These are phyloP conservation scores for Phaethon lepturus DNA, from an alignment of 2,113 vertebrate genomes.

Conservation along the genomic window DNA sequence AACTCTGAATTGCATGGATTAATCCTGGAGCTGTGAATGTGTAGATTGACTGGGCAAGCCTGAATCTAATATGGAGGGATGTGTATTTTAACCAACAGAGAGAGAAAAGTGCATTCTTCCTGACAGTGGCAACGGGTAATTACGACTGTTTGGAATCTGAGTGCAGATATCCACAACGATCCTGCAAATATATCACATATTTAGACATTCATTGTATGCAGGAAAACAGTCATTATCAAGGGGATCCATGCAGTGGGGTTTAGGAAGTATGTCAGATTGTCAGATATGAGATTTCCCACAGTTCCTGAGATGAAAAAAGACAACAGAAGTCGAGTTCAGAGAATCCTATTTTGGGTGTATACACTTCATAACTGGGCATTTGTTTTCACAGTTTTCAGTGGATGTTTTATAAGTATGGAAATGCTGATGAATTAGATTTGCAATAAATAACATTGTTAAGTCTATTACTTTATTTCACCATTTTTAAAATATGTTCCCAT, in stretches of 20 bases:
- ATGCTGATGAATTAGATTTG: background rate
- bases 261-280: background rate
- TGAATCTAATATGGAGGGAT: background rate
- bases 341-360: background rate
- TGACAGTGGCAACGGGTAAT: background rate
- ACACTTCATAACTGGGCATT: background rate
- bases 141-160: background rate
- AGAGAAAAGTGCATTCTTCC: background rate
- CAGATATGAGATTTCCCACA: background rate
- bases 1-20: background rate
- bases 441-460: background rate
- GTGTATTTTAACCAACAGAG: background rate
- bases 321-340: background rate
- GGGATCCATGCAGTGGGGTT: background rate
- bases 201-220: background rate
- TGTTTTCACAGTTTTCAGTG: background rate
- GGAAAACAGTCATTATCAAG: background rate
- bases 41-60: background rate
- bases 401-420: background rate
- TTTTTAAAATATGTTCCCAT: background rate
- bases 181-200: background rate
- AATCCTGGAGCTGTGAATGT: background rate
- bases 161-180: background rate
- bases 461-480: background rate
- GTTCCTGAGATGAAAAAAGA: background rate